Evolutionary conservation across 1,140 invertebrate genomes (phyloP).

Genomic region (Teleogryllus occipitalis): DNA sequence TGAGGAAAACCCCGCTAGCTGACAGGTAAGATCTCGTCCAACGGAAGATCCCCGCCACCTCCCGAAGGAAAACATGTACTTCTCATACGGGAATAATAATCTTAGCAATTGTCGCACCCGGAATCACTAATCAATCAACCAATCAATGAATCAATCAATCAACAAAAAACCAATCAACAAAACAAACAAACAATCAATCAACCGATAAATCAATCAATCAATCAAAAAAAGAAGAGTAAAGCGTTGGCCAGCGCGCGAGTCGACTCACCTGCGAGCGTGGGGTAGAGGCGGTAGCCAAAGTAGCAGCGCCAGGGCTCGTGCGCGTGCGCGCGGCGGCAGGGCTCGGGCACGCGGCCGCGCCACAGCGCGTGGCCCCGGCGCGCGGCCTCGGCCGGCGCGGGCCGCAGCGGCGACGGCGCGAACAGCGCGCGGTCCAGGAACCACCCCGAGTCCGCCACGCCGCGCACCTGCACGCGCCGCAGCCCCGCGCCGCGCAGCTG

Average conservation of each 20-base stretch:
- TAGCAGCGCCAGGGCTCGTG: slow-evolving; percentile 83
- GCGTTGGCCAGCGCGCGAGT: slow-evolving; percentile 50
- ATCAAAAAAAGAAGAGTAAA: too few relatives aligned
- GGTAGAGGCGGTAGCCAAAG: slow-evolving; percentile 84
- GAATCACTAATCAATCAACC: too few relatives aligned
- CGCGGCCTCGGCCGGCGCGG: slow-evolving; percentile 55
- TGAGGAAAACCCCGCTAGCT: too few relatives aligned
- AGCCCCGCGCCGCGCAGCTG: slow-evolving; percentile 52
- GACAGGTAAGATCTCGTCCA: too few relatives aligned
- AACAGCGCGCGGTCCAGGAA: slow-evolving; percentile 69
- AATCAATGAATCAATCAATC: too few relatives aligned
- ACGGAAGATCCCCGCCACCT: too few relatives aligned
- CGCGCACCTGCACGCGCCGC: slow-evolving; percentile 60
- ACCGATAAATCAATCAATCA: too few relatives aligned
- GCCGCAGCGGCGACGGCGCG: slow-evolving; percentile 28
- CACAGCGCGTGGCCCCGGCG: slow-evolving; percentile 73
- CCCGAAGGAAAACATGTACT: too few relatives aligned
- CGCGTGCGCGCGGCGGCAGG: slow-evolving; percentile 57
- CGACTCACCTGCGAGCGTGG: slow-evolving; percentile 65
- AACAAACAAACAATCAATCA: too few relatives aligned
- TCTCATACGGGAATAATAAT: too few relatives aligned
- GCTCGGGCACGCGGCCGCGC: slow-evolving; percentile 68
- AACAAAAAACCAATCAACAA: too few relatives aligned
- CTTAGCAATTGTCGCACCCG: too few relatives aligned
- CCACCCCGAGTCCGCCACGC: slow-evolving; percentile 87